Base-by-base conservation (phyloP, 2,797 vertebrate genomes). In the Lacerta agilis region DNA sequence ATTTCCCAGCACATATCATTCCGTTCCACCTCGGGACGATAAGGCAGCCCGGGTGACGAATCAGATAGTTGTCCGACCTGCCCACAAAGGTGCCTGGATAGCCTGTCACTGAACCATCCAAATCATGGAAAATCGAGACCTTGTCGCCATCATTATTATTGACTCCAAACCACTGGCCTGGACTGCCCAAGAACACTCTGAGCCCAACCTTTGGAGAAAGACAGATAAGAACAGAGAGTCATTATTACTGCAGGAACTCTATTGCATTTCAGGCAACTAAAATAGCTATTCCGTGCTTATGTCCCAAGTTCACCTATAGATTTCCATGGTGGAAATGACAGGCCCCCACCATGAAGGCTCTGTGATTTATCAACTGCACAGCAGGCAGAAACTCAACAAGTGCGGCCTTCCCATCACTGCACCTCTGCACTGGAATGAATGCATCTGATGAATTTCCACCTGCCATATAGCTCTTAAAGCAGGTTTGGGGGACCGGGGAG, bases 111-210 rank as follows among this genome's bases (percentile, higher is more conserved):
- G 95, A 95, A 25, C 95, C 96, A 0, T 92, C 96, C 92, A 95
- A 89, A 1, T 93, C 95, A 11, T 90, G 94, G 87, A 93, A 96
- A 67, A 96, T 36, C 4, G 95, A 96, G 3, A 79, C 90, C 85
- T 93, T 95, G 93, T 96, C 96, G n/a, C 95, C 94, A 0, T 95
- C 95, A 1, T 83, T 88, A 78, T 92, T 87, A 1, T 93, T 94
- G 29, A 58, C 93, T 86, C 95, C 95, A 89, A 97, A 96, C 95
- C 96, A 95, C 82, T 93, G 91, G 4, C 92, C 96, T 0, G 73
- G 38, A 58, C 66, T 94, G 67, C 95, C 95, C 92, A 95, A 95
- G 89, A 95, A 92, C 18, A 93, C 93, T 77, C 94, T 90, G 33
- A 96, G 93, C 11, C 93, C 95, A 90, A 90, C 95, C 96, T 96